Percentiles rank a stretch among this genome's conserved stretches.
Evolutionary conservation across 2,113 vertebrate genomes (phyloP).

Genomic region (Gallinago jamesoni): DNA sequence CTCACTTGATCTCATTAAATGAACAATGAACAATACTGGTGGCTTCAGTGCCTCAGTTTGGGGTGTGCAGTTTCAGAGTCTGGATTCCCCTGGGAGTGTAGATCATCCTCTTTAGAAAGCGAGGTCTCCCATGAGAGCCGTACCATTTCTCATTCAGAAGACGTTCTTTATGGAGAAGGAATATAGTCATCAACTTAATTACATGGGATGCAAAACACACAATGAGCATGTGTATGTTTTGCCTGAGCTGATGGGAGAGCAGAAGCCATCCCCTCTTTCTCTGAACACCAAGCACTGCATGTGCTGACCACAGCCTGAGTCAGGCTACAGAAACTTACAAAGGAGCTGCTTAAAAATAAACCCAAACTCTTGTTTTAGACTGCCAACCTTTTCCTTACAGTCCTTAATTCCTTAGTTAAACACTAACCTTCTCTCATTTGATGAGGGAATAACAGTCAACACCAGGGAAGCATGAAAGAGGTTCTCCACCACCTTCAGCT

Average conservation of each 20-base stretch:
- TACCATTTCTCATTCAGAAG: background rate
- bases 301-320: background rate
- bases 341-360: background rate
- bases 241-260: background rate
- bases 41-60: background rate
- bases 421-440: background rate
- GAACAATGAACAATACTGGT: background rate
- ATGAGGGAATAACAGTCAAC: background rate
- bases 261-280: background rate
- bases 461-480: background rate
- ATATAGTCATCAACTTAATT: background rate
- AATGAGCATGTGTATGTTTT: background rate
- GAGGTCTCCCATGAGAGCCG: background rate
- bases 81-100: background rate
- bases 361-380: background rate
- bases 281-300: fast-evolving
- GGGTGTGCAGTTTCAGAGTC: background rate
- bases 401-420: background rate
- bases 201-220: fast-evolving
- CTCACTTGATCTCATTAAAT: background rate
- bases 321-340: background rate
- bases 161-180: background rate
- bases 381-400: background rate
- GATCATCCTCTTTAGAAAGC: background rate
- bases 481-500: background rate